phyloP scores from a whole-genome alignment of 2,113 vertebrate species.

The Cryptotis parvus region DNA sequence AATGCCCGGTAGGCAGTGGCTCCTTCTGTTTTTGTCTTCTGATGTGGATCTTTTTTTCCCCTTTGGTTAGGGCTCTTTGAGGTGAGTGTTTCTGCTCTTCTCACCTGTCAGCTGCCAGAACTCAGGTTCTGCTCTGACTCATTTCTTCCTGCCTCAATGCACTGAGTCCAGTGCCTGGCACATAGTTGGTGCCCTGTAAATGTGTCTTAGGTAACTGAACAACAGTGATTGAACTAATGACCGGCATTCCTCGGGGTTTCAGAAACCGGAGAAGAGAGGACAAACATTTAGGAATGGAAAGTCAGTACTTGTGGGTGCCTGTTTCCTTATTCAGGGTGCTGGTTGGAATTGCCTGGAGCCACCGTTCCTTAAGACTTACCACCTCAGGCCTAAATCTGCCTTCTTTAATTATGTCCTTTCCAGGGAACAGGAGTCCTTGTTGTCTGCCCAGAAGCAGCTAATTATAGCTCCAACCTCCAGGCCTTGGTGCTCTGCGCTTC shows the following conservation, averaged over 20 bases:
- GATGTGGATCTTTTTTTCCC: not conserved
- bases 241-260: not conserved
- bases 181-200: not conserved
- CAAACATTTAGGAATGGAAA: not conserved
- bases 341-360: conserved; percentile 54
- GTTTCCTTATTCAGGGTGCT: conserved; percentile 52
- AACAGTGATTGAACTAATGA: not conserved
- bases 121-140: not conserved
- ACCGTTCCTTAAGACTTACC: conserved; percentile 72
- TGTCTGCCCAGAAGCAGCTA: conserved; percentile 74
- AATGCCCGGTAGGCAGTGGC: not conserved
- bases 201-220: not conserved
- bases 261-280: conserved; percentile 30
- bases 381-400: conserved; percentile 76
- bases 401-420: conserved; percentile 80
- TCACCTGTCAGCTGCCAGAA: not conserved
- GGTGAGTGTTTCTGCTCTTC: no score
- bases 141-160: not conserved
- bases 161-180: not conserved
- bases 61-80: no score
- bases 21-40: not conserved
- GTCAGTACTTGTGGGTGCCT: conserved; percentile 49
- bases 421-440: conserved; percentile 73
- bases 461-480: conserved; percentile 60
- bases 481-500: conserved; percentile 8